Conservation (phyloP, 2,113 vertebrate species). For the Emydura subglobosa region DNA sequence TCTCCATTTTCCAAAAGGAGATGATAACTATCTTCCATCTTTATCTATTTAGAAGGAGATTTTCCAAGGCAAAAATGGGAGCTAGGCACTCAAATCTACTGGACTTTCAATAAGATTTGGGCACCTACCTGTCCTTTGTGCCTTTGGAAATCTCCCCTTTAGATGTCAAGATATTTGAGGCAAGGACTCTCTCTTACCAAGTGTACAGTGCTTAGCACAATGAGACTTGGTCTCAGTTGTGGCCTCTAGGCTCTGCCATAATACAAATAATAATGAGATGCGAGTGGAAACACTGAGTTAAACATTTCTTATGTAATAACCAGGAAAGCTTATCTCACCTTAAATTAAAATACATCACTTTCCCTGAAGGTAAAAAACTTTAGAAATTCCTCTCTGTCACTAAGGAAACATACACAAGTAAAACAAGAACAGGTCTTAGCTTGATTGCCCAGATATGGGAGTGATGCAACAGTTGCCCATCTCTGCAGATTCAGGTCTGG, state of each 20-base stretch:
- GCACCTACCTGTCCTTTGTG: neutral
- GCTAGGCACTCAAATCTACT: neutral
- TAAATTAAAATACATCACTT: neutral
- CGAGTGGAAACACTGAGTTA: neutral
- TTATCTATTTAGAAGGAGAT: neutral
- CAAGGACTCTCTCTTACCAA: neutral
- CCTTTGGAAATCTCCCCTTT: fast-evolving
- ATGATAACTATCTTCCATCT: neutral
- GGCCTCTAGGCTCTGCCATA: neutral
- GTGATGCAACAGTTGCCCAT: neutral
- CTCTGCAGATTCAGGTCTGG: neutral
- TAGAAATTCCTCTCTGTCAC: neutral
- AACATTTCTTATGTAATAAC: neutral
- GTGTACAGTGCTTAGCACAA: neutral
- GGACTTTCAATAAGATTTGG: fast-evolving
- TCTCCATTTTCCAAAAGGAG: neutral
- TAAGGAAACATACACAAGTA: neutral
- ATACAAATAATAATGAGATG: neutral
- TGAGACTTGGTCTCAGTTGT: neutral
- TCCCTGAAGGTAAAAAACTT: neutral
- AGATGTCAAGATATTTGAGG: neutral
- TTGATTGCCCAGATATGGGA: neutral
- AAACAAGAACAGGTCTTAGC: neutral
- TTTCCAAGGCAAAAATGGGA: neutral
- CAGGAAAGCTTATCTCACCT: neutral